Evolutionary conservation across 2,797 vertebrate genomes (phyloP).

Genomic region (Eidolon dupreanum): DNA sequence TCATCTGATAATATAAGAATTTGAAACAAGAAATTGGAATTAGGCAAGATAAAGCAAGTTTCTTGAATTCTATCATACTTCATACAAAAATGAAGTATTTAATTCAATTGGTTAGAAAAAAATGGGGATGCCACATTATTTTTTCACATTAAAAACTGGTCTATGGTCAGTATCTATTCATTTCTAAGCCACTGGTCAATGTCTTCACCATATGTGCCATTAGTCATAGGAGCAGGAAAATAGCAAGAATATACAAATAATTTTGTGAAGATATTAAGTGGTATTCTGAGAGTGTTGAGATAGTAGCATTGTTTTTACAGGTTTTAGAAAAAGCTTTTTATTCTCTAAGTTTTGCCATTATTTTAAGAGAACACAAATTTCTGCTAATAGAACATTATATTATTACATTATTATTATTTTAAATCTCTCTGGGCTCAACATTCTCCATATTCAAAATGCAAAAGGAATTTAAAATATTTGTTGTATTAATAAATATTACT

Average conservation of each 20-base stretch:
- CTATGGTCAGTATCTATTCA: neutral
- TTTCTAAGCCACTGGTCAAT: neutral
- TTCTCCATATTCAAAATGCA: neutral
- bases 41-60: neutral
- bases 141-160: neutral
- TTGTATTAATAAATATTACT: neutral
- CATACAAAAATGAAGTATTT: neutral
- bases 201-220: neutral
- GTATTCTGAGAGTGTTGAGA: neutral
- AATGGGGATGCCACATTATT: neutral
- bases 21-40: neutral
- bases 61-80: neutral
- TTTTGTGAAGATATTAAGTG: neutral
- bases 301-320: neutral
- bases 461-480: neutral
- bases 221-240: neutral
- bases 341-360: neutral
- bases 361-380: conserved; percentile 4
- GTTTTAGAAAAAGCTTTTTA: neutral
- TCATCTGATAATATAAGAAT: neutral
- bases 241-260: neutral
- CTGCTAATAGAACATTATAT: neutral
- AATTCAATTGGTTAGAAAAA: neutral
- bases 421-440: neutral
- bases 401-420: neutral